Evolutionary conservation across 2,888 invertebrate genomes (phyloP).

Genomic region (Drosophila koepferae): DNA sequence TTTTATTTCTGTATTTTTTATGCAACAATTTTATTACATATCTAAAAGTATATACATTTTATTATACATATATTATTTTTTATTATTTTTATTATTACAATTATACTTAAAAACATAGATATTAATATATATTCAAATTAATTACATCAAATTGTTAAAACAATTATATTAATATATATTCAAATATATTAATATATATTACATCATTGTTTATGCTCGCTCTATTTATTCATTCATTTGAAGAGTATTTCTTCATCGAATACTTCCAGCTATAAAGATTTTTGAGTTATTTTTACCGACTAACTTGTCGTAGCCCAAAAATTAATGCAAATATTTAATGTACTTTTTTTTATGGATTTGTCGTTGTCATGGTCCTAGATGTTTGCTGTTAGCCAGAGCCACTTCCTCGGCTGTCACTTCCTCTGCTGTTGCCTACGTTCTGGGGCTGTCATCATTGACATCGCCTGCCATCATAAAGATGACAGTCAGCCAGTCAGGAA

Average conservation of each 20-base stretch:
- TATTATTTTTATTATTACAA: too few species aligned
- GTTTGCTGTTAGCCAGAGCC: conserved; percentile 11
- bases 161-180: too few species aligned
- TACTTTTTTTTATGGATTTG: conserved; percentile 72
- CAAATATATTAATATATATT: too few species aligned
- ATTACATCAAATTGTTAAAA: too few species aligned
- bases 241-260: conserved; percentile 1
- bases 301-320: conserved; percentile 52
- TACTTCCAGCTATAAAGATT: not conserved
- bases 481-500: conserved; percentile 29
- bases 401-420: not conserved
- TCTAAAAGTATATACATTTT: too few species aligned
- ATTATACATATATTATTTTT: too few species aligned
- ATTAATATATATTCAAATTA: too few species aligned
- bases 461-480: conserved; percentile 51
- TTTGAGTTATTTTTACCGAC: conserved; percentile 17
- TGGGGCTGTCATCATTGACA: conserved; percentile 62
- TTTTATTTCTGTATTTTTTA: too few species aligned
- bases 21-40: not conserved
- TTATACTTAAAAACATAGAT: too few species aligned
- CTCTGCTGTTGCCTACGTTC: conserved; percentile 46
- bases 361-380: conserved; percentile 58
- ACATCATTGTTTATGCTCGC: too few species aligned
- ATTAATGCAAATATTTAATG: conserved; percentile 79
- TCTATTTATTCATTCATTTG: too few species aligned